These are phyloP conservation scores for Blastobasis adustella DNA, from an alignment of 2,888 invertebrate genomes.

Conservation along the genomic window DNA sequence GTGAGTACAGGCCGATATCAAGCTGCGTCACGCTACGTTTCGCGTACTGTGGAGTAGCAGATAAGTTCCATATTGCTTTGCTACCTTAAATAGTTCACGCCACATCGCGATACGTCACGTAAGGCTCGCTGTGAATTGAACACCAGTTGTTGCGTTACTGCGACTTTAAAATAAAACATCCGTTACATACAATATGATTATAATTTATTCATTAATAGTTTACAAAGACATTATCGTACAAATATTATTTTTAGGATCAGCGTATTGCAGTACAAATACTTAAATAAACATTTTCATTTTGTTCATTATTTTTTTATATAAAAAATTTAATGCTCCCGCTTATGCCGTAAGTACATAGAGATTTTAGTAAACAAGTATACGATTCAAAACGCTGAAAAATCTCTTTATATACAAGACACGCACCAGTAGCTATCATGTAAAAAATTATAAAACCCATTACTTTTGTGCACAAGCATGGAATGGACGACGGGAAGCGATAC, in stretches of 20 bases:
- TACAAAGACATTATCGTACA: constrained; percentile 72
- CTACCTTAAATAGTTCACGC: too few relatives aligned
- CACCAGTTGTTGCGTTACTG: too few relatives aligned
- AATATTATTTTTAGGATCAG: constrained; percentile 53
- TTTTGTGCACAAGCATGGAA: constrained; percentile 44
- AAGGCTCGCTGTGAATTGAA: too few relatives aligned
- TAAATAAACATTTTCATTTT: constrained; percentile 27
- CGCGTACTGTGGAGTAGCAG: too few relatives aligned
- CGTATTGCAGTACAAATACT: constrained; percentile 36
- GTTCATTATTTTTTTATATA: constrained; percentile 28
- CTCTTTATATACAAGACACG: constrained; percentile 47
- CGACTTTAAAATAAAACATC: constrained; percentile 39
- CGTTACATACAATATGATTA: constrained; percentile 63
- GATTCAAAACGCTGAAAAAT: constrained; percentile 11
- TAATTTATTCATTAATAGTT: constrained; percentile 75
- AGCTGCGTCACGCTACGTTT: too few relatives aligned
- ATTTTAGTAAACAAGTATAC: constrained; percentile 21
- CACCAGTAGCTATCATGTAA: constrained; percentile 28
- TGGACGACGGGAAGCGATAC: constrained; percentile 47
- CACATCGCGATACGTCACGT: too few relatives aligned
- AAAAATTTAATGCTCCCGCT: constrained; percentile 24
- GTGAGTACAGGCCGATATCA: too few relatives aligned
- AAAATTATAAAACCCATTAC: constrained; percentile 21
- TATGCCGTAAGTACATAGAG: constrained; percentile 32
- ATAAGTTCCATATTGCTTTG: neutral